A percentile compares a stretch with the other conserved stretches of the same genome.
Evolutionary conservation across 2,797 vertebrate genomes (phyloP).

Genomic region (Hypotaenidia philippensis): DNA sequence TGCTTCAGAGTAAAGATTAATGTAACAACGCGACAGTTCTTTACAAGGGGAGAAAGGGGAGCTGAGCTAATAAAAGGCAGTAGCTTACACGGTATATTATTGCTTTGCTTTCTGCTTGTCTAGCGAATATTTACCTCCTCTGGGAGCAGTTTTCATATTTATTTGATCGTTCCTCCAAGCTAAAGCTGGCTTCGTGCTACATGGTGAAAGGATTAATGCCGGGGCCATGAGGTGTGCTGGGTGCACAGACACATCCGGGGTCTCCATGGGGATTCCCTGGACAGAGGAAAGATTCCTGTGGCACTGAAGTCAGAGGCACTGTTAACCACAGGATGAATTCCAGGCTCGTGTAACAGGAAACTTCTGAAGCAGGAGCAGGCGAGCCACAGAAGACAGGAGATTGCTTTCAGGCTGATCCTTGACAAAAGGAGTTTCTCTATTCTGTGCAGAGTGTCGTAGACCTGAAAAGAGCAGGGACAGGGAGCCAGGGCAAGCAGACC

Average conservation of each 20-base stretch:
- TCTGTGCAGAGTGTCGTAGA: not conserved
- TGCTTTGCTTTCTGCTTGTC: slow-evolving; percentile 67
- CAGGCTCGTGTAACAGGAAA: not conserved
- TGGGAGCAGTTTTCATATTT: slow-evolving; percentile 52
- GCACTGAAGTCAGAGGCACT: not conserved
- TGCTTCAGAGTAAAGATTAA: slow-evolving; percentile 66
- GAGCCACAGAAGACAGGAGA: not conserved
- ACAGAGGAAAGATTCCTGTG: not conserved
- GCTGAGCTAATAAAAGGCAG: slow-evolving; percentile 54
- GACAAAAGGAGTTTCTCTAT: not conserved
- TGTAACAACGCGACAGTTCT: slow-evolving; percentile 31
- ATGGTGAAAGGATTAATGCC: not conserved
- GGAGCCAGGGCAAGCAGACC: not conserved
- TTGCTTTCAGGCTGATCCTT: not conserved
- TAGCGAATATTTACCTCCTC: slow-evolving; percentile 58
- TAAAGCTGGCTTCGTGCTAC: slow-evolving; percentile 19
- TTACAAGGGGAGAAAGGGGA: slow-evolving; percentile 51
- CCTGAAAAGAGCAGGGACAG: not conserved
- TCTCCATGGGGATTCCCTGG: slow-evolving; percentile 7
- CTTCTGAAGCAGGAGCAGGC: not conserved
- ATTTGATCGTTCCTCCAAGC: slow-evolving; percentile 54
- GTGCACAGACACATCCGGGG: not conserved
- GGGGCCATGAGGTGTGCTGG: not conserved
- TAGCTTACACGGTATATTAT: slow-evolving; percentile 58
- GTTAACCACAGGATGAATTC: not conserved